phyloP scores from a whole-genome alignment of 2,888 invertebrate genomes.

The Ophion obscuratus region DNA sequence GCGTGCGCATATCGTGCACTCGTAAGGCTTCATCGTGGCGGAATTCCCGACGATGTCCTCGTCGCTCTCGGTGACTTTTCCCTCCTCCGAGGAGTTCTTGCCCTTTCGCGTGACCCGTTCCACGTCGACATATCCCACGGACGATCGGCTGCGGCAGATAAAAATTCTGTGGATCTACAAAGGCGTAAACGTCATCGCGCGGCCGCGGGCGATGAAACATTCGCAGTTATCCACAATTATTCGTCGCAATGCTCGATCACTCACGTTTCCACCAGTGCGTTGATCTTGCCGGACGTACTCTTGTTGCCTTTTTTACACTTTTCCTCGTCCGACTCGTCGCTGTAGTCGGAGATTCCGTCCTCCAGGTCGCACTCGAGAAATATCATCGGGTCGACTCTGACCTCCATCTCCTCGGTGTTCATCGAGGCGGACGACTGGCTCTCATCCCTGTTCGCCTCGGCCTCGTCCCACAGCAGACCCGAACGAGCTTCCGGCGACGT shows the following conservation, averaged over 20 bases:
- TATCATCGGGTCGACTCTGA: constrained; percentile 89
- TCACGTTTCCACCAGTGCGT: constrained; percentile 44
- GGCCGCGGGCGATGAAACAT: not conserved
- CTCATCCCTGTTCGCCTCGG: constrained; percentile 67
- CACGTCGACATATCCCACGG: constrained; percentile 16
- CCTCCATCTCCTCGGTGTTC: constrained; percentile 86
- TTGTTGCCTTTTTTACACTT: constrained; percentile 59
- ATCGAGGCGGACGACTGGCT: constrained; percentile 66
- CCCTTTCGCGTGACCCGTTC: constrained; percentile 45
- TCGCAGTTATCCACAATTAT: not conserved
- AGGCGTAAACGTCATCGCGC: not conserved
- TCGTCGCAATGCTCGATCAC: constrained; percentile 1
- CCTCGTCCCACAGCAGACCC: constrained; percentile 64
- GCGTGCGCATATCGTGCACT: constrained; percentile 86
- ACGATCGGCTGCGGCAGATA: constrained; percentile 34
- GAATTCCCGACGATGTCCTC: constrained; percentile 51
- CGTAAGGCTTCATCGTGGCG: constrained; percentile 84
- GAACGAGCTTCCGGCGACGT: constrained; percentile 64
- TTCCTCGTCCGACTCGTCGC: constrained; percentile 82
- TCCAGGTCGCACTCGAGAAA: constrained; percentile 87
- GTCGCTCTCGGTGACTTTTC: constrained; percentile 69
- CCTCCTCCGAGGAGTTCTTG: constrained; percentile 42
- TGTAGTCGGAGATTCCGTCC: constrained; percentile 78
- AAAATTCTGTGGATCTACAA: not conserved
- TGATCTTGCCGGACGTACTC: constrained; percentile 4